These are phyloP conservation scores for Archocentrus centrarchus DNA, from an alignment of 2,113 vertebrate species.

Conservation along the genomic window DNA sequence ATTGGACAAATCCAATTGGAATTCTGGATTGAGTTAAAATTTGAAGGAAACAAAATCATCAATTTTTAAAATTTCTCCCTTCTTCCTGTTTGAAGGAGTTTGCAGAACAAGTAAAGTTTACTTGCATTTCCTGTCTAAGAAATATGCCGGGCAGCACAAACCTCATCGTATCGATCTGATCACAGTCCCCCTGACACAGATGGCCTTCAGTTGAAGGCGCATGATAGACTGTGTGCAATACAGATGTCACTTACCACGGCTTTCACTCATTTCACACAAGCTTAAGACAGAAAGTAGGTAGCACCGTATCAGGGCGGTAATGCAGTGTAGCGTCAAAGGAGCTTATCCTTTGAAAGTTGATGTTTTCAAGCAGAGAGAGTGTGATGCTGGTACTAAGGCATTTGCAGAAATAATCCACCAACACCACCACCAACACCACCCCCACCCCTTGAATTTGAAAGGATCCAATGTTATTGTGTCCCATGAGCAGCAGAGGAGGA, in stretches of 20 bases:
- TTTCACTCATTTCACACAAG: conserved; percentile 71
- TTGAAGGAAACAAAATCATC: neutral
- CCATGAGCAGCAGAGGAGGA: neutral
- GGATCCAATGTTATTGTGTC: conserved; percentile 49
- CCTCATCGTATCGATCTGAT: conserved; percentile 60
- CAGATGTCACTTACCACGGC: conserved; percentile 69
- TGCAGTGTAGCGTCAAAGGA: conserved; percentile 62
- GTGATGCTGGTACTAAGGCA: conserved; percentile 54
- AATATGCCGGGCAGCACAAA: neutral
- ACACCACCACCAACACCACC: neutral
- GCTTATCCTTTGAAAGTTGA: conserved; percentile 75
- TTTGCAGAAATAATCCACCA: conserved; percentile 65
- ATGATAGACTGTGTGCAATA: conserved; percentile 21
- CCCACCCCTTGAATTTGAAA: conserved; percentile 36
- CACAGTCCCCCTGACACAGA: conserved; percentile 37
- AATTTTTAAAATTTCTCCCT: neutral
- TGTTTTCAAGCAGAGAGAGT: conserved; percentile 67
- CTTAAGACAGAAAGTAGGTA: conserved; percentile 71
- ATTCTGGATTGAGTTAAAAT: neutral
- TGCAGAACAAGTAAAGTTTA: neutral
- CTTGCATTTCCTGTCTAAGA: neutral
- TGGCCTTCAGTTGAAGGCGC: conserved; percentile 42
- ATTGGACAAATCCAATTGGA: neutral
- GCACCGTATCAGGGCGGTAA: conserved; percentile 44
- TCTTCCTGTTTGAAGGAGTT: neutral